These are phyloP conservation scores for Nasua narica DNA, from an alignment of 2,797 vertebrate genomes.

Conservation along the genomic window DNA sequence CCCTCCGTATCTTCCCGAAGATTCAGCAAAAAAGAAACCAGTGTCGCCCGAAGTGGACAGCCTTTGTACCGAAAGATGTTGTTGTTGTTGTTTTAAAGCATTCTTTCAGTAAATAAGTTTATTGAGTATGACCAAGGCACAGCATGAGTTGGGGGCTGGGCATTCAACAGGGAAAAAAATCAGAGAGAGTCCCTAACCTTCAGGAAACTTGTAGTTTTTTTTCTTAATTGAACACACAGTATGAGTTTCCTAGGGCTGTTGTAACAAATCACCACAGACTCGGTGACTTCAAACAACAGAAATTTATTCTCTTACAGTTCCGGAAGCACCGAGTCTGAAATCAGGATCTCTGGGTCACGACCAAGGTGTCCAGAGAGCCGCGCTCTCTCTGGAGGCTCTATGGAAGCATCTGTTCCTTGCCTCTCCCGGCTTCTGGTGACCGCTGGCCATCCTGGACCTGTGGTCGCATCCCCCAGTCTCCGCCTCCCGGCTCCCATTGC, in stretches of 20 bases:
- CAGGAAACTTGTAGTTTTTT: background rate
- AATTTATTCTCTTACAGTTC: background rate
- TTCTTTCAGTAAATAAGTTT: slow-evolving; percentile 2
- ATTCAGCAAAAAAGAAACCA: background rate
- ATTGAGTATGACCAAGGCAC: background rate
- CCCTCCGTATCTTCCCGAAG: background rate
- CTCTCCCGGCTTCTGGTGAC: background rate
- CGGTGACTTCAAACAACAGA: background rate
- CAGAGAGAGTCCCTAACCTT: background rate
- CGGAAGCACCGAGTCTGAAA: background rate
- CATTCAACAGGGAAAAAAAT: background rate
- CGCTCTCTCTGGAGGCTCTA: background rate
- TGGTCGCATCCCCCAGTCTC: background rate
- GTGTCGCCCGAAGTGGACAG: background rate
- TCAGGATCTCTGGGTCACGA: background rate
- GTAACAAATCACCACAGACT: background rate
- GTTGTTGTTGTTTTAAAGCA: background rate
- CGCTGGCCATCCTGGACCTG: background rate
- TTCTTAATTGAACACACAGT: background rate
- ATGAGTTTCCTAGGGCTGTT: background rate
- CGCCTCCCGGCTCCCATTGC: fast-evolving
- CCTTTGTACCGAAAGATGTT: background rate
- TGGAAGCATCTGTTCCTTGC: background rate
- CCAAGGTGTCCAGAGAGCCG: background rate
- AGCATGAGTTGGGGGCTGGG: background rate